Evolutionary conservation across 2,888 invertebrate species (phyloP), one percentile per base, ranked within the genome.

Genomic region (Ephialtes manifestator): DNA sequence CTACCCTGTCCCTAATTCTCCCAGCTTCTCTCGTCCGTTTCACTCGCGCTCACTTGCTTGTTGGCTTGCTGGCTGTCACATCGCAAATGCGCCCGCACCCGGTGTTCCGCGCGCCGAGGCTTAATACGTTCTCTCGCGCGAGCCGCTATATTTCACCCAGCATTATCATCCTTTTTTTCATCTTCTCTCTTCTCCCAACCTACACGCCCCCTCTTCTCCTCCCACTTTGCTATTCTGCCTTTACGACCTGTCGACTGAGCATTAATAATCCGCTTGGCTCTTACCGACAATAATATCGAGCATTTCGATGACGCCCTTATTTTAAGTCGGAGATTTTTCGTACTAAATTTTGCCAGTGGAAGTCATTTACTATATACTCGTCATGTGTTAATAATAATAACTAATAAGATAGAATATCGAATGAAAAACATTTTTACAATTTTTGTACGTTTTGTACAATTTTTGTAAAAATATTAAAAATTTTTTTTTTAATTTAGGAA

Each of bases 241-340:
- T 91, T 91, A 91, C 90, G 92, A 91, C 89, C 90, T 91, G 91
- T 89, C 91, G 91, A 91, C 90, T 92, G 89, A 90, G 89, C 91
- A 89, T 90, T 91, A 89, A 91, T 89, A 91, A 90, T 90, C 88
- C 89, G 88, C 88, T 88, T 87, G 85, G 84, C 88, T 86, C 86
- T 85, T 86, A 86, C 81, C 86, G 78, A 87, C 86, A 88, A 89
- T 88, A 88, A 88, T 87, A 89, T 88, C 87, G 86, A 84, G 86
- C 58, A 81, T 81, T 84, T 80, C 81, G 80, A 63, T 48, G 60
- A 74, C 83, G 80, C 84, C 76, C 80, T 80, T 76, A 81, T 70
- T 76, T 71, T 80, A 39, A 74, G 74, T 74, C 68, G 31, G 43
- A 60, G 60, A 78, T 74, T 79, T 74, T 70, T 80, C 53, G 20